phyloP scores from a whole-genome alignment of 92 coral and sea anemone species.

The Heteractis magnifica region DNA sequence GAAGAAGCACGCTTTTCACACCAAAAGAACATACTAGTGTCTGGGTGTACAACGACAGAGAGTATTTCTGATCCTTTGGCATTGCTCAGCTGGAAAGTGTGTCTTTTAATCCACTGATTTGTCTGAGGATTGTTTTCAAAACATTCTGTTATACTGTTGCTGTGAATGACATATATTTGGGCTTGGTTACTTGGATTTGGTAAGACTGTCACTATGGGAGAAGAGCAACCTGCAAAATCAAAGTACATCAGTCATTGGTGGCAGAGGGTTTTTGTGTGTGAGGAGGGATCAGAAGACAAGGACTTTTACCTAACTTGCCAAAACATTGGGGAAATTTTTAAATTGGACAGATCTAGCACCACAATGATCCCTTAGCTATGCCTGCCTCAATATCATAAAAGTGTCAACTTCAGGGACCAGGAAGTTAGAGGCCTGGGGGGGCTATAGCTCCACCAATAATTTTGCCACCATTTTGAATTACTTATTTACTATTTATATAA shows the following conservation, averaged over 20 bases:
- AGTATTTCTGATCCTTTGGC: constrained; percentile 79
- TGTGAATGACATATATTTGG: constrained; percentile 57
- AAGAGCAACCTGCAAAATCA: constrained; percentile 36
- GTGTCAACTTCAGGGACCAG: too few relatives aligned
- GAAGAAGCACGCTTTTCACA: constrained; percentile 96
- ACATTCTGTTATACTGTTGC: constrained; percentile 70
- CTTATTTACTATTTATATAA: too few relatives aligned
- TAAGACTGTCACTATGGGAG: constrained; percentile 60
- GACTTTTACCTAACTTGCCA: too few relatives aligned
- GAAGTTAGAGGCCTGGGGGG: too few relatives aligned
- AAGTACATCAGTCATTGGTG: neutral
- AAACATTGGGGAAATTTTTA: too few relatives aligned
- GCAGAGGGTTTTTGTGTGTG: too few relatives aligned
- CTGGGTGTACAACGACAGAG: constrained; percentile 57
- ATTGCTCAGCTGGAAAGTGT: constrained; percentile 82
- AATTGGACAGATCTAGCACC: too few relatives aligned
- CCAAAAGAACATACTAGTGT: constrained; percentile 77
- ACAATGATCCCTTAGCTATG: too few relatives aligned
- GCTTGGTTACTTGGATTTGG: constrained; percentile 56
- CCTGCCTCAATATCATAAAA: too few relatives aligned
- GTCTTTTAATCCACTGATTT: constrained; percentile 70
- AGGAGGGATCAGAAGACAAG: too few relatives aligned
- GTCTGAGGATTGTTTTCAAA: constrained; percentile 60
- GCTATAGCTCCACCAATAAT: too few relatives aligned
- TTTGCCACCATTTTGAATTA: too few relatives aligned